These are phyloP conservation scores for Lacerta agilis DNA, from an alignment of 2,797 vertebrate species.

Conservation along the genomic window DNA sequence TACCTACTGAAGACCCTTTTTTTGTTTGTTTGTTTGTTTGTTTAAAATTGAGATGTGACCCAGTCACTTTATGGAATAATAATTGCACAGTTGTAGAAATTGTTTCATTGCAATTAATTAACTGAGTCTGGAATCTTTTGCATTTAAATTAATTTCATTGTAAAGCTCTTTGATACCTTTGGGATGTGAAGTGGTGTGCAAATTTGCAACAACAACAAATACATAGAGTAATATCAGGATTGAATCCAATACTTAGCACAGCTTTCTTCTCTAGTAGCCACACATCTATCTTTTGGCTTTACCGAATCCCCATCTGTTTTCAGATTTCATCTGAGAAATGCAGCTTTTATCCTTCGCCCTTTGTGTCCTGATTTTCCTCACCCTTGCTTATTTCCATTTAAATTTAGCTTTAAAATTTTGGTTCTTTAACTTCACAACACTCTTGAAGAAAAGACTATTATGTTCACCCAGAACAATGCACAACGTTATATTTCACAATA, in stretches of 20 bases:
- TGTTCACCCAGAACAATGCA: neutral
- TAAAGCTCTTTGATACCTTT: too few species aligned
- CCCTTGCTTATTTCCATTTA: conserved; percentile 29
- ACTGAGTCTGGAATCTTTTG: too few species aligned
- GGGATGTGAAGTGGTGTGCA: too few species aligned
- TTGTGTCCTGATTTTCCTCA: neutral
- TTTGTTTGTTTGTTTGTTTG: too few species aligned
- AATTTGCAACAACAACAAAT: neutral
- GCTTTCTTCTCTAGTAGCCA: neutral
- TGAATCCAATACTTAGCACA: neutral
- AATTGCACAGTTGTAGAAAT: too few species aligned
- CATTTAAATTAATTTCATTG: too few species aligned
- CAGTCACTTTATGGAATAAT: too few species aligned
- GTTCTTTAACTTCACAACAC: conserved; percentile 22
- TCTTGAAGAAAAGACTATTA: conserved; percentile 27
- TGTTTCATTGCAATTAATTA: too few species aligned
- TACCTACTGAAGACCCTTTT: too few species aligned
- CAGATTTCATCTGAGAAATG: conserved; percentile 28
- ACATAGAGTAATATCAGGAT: neutral
- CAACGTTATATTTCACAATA: conserved; percentile 29
- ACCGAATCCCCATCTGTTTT: conserved; percentile 42
- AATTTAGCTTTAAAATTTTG: conserved; percentile 26
- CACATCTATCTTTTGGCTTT: conserved; percentile 10
- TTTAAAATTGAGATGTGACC: too few species aligned
- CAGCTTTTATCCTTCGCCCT: neutral